Percentiles rank a stretch among this genome's conserved stretches.
Conservation (phyloP, 2,113 vertebrate genomes). For the Scophthalmus maximus region DNA sequence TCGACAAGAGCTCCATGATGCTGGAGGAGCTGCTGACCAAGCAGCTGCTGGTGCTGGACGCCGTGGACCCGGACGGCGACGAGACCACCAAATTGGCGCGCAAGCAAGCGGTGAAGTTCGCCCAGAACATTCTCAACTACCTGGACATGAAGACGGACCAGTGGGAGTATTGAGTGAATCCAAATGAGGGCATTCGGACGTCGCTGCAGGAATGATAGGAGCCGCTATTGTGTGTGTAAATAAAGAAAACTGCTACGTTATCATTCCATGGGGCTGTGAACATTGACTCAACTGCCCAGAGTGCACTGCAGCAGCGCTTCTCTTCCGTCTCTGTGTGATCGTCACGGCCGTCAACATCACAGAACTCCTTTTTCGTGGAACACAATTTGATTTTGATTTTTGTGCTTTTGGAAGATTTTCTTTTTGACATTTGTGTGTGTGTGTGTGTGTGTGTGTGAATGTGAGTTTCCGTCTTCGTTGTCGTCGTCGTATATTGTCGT, state of each 20-base stretch:
- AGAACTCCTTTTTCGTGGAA: constrained; percentile 61
- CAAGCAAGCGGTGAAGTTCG: constrained; percentile 95
- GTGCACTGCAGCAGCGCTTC: constrained; percentile 76
- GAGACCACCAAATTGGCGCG: constrained; percentile 89
- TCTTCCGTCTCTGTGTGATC: constrained; percentile 51
- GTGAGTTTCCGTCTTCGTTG: constrained; percentile 13
- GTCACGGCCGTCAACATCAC: constrained; percentile 47
- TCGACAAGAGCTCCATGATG: constrained; percentile 94
- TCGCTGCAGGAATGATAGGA: constrained; percentile 29
- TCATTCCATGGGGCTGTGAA: constrained; percentile 66
- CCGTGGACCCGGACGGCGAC: constrained; percentile 93
- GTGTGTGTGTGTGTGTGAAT: constrained; percentile 15
- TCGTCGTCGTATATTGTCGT: constrained; percentile 32
- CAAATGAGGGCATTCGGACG: not conserved
- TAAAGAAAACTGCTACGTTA: constrained; percentile 36
- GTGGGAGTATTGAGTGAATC: constrained; percentile 88
- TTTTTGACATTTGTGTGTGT: constrained; percentile 42
- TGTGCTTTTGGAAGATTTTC: constrained; percentile 41
- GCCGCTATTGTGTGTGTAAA: constrained; percentile 56
- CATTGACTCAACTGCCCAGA: constrained; percentile 68
- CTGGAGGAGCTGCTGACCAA: constrained; percentile 97
- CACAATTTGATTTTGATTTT: constrained; percentile 34
- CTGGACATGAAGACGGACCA: constrained; percentile 98
- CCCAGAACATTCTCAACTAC: constrained; percentile 96
- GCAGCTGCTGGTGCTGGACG: constrained; percentile 93